Evolutionary conservation across 2,113 vertebrate genomes (phyloP).

Genomic region (Choloepus hoffmanni): DNA sequence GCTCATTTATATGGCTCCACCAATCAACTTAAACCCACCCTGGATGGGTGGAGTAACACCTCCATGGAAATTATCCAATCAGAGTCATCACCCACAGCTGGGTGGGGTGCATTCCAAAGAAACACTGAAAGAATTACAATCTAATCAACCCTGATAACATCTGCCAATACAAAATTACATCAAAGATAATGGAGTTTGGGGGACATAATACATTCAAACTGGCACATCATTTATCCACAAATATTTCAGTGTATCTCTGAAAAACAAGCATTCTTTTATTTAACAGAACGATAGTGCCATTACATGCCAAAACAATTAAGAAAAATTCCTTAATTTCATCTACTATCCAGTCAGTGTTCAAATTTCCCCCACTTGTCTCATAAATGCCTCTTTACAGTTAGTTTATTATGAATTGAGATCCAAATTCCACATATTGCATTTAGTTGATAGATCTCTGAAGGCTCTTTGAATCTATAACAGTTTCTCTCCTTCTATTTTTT

Average conservation of each 20-base stretch:
- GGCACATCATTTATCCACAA: background rate
- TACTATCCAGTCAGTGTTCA: background rate
- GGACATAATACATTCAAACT: no score
- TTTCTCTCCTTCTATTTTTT: background rate
- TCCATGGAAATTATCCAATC: no score
- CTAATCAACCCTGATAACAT: no score
- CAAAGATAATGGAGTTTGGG: no score
- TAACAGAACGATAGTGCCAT: background rate
- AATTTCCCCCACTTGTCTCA: background rate
- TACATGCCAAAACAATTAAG: background rate
- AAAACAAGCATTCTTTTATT: constrained; percentile 48
- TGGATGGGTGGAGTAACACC: no score
- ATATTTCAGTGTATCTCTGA: constrained; percentile 44
- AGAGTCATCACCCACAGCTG: no score
- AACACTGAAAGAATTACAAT: no score
- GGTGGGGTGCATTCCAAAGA: no score
- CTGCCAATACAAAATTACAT: no score
- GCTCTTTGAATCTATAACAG: background rate
- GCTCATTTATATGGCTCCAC: no score
- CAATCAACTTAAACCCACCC: no score
- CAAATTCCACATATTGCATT: background rate
- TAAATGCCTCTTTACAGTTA: background rate
- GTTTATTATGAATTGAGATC: background rate
- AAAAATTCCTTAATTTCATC: background rate
- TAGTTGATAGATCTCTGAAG: constrained; percentile 18